Percentiles rank a stretch among this genome's conserved stretches.
These are phyloP conservation scores for Lasioglossum albipes DNA, from an alignment of 1,140 invertebrate genomes.

Conservation along the genomic window DNA sequence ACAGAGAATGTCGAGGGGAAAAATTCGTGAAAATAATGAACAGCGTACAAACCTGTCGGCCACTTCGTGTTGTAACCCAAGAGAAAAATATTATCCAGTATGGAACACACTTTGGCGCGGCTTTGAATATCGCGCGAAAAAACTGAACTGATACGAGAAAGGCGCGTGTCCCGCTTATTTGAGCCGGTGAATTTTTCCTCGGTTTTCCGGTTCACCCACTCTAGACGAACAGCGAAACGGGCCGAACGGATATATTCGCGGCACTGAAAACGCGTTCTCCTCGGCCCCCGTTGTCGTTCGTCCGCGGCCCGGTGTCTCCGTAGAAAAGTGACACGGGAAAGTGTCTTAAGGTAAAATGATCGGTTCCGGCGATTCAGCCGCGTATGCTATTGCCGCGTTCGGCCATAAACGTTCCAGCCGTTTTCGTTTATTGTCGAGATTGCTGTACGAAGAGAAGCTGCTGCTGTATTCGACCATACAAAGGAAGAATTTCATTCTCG, in stretches of 20 bases:
- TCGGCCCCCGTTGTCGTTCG: not conserved
- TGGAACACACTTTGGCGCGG: conserved; percentile 49
- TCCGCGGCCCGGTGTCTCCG: not conserved
- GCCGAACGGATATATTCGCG: not conserved
- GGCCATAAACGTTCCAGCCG: conserved; percentile 42
- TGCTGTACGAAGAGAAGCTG: conserved; percentile 13
- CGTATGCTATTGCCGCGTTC: conserved; percentile 33
- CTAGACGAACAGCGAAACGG: not conserved
- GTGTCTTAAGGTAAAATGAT: conserved; percentile 1
- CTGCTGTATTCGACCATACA: conserved; percentile 36
- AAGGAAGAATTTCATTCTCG: conserved; percentile 65
- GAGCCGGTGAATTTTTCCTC: not conserved
- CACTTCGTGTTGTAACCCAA: conserved; percentile 52
- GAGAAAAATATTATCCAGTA: conserved; percentile 44
- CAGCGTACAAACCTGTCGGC: conserved; percentile 36
- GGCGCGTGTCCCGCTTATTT: conserved; percentile 30
- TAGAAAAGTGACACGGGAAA: conserved; percentile 8
- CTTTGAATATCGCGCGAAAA: conserved; percentile 39
- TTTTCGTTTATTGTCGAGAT: conserved; percentile 38
- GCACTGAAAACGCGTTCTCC: not conserved
- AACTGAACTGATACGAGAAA: conserved; percentile 16
- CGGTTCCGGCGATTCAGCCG: conserved; percentile 36
- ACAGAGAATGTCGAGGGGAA: not conserved
- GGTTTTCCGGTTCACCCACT: not conserved
- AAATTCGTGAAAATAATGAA: conserved; percentile 3